Evolutionary conservation across 2,113 vertebrate species (phyloP), one percentile per base, ranked within the genome.

Genomic region (Brachionichthys hirsutus): DNA sequence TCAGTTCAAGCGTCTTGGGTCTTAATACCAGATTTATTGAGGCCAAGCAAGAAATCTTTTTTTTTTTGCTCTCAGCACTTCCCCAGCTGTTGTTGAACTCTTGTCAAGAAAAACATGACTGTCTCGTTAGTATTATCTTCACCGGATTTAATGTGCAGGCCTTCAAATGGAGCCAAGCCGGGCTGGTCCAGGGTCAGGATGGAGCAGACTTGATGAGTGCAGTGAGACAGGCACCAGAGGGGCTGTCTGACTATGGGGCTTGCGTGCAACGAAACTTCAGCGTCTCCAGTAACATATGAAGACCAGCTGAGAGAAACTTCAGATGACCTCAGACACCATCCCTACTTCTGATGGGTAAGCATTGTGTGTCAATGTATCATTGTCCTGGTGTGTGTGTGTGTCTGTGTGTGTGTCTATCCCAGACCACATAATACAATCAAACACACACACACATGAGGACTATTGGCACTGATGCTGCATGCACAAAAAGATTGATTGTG

Each of bases 281-380:
- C 34, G 56, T 79, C 76, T 80, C 67, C 58, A 65, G 48, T 36
- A 70, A 84, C 80, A 71, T 61, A 72, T 78, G 71, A 85, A 70
- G 63, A 82, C 68, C 79, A 86, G 77, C 77, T 83, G 82, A 75
- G 57, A 35, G 48, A 59, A 78, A 73, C 78, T 69, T 80, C 70
- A 62, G 19, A 58, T 70, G 62, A 82, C 75, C 79, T 73, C 41
- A 38, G 58, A 78, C 44, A 22, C 41, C 69, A 65, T 63, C 63
- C 22, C 24, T 70, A n/a, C 53, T 22, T 52, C 42, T 47, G 61
- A 61, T 53, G 73, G 55, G 54, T 73, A 53, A 67, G 77, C 70
- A 50, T 54, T 34, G 46, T 18, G 59, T 63, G 52, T 45, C 18
- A 24, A 54, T 35, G 12, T 43, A 13, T 67, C 2, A 58, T 34